Evolutionary conservation across 64 coral and sea anemone genomes (phyloP).

Genomic region (Anthopleura sola): DNA sequence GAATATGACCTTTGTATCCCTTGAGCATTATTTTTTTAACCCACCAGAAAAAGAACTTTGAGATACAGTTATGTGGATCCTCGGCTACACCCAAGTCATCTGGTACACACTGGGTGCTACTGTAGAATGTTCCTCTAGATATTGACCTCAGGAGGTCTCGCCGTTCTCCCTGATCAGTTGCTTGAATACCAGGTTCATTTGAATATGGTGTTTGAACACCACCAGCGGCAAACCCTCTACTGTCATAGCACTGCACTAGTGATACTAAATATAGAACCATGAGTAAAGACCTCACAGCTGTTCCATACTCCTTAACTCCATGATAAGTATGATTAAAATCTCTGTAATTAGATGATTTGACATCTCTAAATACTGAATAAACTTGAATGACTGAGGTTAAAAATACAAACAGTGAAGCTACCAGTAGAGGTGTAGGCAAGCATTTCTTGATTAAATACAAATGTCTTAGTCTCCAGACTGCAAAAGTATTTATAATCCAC

Average conservation of each 20-base stretch:
- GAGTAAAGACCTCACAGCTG: constrained; percentile 39
- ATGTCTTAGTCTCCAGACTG: constrained; percentile 68
- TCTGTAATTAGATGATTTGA: not conserved
- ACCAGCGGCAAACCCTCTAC: not conserved
- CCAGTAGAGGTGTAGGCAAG: constrained; percentile 33
- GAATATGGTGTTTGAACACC: not conserved
- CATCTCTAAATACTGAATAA: constrained; percentile 46
- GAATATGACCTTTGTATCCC: constrained; percentile 63
- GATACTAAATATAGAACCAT: constrained; percentile 53
- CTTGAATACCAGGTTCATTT: constrained; percentile 58
- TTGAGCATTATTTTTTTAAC: constrained; percentile 75
- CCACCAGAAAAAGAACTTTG: constrained; percentile 90
- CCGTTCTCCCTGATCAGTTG: constrained; percentile 13
- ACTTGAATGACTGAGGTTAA: constrained; percentile 33
- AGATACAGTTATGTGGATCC: constrained; percentile 59
- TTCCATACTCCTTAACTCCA: constrained; percentile 63
- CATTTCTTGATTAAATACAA: constrained; percentile 37
- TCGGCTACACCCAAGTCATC: constrained; percentile 79
- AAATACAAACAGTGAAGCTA: constrained; percentile 36
- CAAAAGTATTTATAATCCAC: constrained; percentile 67
- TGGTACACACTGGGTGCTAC: constrained; percentile 46
- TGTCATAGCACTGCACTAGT: constrained; percentile 16
- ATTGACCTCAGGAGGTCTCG: constrained; percentile 47
- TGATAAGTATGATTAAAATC: not conserved
- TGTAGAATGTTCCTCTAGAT: constrained; percentile 76